Evolutionary conservation across 2,888 invertebrate species (phyloP), one percentile per base, ranked within the genome.

Genomic region (Lissocephala sabroskyi): DNA sequence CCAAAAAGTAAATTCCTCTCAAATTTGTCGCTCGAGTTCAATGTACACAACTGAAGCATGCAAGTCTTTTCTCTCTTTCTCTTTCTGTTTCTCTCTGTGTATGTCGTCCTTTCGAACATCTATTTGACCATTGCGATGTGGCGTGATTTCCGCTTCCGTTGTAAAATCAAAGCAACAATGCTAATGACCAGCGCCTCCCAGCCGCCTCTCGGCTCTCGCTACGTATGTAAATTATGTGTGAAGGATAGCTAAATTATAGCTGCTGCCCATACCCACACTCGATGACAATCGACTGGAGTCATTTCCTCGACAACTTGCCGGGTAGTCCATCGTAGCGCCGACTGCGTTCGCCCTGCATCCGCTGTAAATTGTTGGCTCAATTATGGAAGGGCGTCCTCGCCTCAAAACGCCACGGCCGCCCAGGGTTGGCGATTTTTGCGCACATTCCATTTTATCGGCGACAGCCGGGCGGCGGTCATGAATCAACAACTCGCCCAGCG

Each of bases 171-270:
- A 53, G 52, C 50, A 46, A 52, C 56, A 48, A 44, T 54, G 56
- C 61, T 61, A 64, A 64, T 61, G 58, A 58, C 52, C 41, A 44
- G 39, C 35, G 23, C 7, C 14, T 4, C 14, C 14, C 14, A 14
- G 7, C 2, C 35, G 35, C 10, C 2, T 35, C 4, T 13, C 9
- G 1, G 13, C 14, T 13, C n/a, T n/a, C n/a, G n/a, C n/a, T 7
- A 4, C 26, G 26, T 11, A 49, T 61, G 64, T 68, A 62, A 66
- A 68, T 70, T 66, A 70, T 68, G 68, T 66, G 68, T 54, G 65
- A 65, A 62, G 63, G 66, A 62, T 65, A 68, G 66, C 66, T 66
- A 66, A 71, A 71, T 71, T 71, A 71, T 66, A 59, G 65, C 65
- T 54, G 66, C 58, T 61, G 41, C 58, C 59, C 59, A n/a, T n/a